Conservation (phyloP, 1,140 invertebrate genomes). For the Akabosia matsudoensis region DNA sequence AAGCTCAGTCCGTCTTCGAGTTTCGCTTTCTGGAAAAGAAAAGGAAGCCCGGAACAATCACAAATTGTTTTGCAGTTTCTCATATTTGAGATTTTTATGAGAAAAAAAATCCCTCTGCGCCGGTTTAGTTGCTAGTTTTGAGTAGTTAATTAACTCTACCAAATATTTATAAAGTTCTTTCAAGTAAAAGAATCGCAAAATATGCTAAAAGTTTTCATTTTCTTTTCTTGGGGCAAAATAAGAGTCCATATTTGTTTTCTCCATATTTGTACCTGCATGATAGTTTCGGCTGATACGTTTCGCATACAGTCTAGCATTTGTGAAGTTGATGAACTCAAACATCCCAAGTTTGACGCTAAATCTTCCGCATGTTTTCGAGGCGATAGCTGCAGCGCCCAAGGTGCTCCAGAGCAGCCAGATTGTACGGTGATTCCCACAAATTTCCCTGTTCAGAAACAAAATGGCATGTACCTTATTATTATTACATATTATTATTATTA, state of each 20-base stretch:
- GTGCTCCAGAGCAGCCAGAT: constrained; percentile 47
- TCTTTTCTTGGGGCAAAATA: not conserved
- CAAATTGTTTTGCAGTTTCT: too few species aligned
- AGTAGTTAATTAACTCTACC: too few species aligned
- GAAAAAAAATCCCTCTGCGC: too few species aligned
- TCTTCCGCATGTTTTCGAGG: constrained; percentile 48
- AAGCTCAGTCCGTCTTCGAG: constrained; percentile 49
- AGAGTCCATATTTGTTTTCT: not conserved
- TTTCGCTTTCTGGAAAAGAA: constrained; percentile 44
- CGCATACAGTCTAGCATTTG: constrained; percentile 49
- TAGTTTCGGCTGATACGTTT: constrained; percentile 44
- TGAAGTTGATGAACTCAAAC: constrained; percentile 41
- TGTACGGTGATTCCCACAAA: constrained; percentile 45
- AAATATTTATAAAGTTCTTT: not conserved
- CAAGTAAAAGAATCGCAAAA: not conserved
- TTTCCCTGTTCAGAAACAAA: constrained; percentile 33
- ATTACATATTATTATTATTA: too few species aligned
- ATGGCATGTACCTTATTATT: too few species aligned
- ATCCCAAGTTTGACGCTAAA: constrained; percentile 48
- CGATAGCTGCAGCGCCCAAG: constrained; percentile 50
- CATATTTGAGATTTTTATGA: too few species aligned
- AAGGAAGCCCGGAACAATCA: too few species aligned
- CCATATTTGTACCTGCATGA: constrained; percentile 48
- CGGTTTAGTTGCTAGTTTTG: too few species aligned
- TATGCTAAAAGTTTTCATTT: not conserved